Evolutionary conservation across 1,140 invertebrate species (phyloP).

Genomic region (Papilio aristodemus): DNA sequence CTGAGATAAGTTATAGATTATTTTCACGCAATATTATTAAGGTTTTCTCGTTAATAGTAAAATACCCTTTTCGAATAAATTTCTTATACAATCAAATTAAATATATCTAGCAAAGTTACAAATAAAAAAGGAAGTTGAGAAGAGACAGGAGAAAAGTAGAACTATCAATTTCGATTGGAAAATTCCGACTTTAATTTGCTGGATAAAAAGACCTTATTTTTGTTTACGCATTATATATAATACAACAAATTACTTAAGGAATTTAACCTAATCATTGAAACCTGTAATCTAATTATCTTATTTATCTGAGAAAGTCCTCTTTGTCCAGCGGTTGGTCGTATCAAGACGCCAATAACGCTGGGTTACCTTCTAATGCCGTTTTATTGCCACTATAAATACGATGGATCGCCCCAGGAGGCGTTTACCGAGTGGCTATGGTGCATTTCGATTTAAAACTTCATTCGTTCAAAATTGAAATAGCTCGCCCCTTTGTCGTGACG

Average conservation of each 20-base stretch:
- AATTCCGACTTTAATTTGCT: too few relatives aligned
- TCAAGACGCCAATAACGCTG: slow-evolving; percentile 36
- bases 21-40: background rate
- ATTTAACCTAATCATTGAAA: too few relatives aligned
- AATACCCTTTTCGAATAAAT: background rate
- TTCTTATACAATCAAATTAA: too few relatives aligned
- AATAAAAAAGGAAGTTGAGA: too few relatives aligned
- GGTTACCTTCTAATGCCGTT: slow-evolving; percentile 64
- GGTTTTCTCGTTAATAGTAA: background rate
- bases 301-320: too few relatives aligned
- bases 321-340: too few relatives aligned
- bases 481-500: slow-evolving; percentile 59
- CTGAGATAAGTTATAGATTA: background rate
- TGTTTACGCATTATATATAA: too few relatives aligned
- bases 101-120: too few relatives aligned
- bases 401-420: slow-evolving; percentile 70
- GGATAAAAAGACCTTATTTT: too few relatives aligned
- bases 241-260: too few relatives aligned
- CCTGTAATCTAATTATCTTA: too few relatives aligned
- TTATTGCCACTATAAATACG: slow-evolving; percentile 75
- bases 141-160: too few relatives aligned
- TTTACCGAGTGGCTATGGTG: slow-evolving; percentile 65
- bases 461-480: slow-evolving; percentile 74
- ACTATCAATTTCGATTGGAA: background rate
- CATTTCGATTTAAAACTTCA: slow-evolving; percentile 61